A percentile compares a stretch with the other conserved stretches of the same genome.
Evolutionary conservation across 2,888 invertebrate genomes (phyloP).

Genomic region (Rhagophthalmus giganteus): DNA sequence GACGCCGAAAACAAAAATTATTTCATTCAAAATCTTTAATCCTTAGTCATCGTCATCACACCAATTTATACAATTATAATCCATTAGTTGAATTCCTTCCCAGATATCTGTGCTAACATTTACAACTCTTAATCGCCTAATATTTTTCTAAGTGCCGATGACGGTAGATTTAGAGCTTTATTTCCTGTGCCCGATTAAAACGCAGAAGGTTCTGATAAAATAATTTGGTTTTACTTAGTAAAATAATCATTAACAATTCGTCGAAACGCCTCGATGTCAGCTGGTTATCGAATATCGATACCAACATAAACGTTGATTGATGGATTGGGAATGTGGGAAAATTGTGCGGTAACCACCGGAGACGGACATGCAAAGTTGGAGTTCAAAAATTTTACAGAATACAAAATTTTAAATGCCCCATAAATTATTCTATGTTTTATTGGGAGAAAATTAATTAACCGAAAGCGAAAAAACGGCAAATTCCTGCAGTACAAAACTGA

Average conservation of each 20-base stretch:
- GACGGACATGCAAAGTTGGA: neutral
- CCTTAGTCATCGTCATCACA: too few species aligned
- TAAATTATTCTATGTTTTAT: neutral
- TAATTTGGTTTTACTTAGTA: slow-evolving; percentile 19
- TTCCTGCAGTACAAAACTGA: neutral
- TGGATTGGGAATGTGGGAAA: slow-evolving; percentile 10
- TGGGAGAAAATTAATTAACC: neutral
- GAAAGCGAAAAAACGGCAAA: neutral
- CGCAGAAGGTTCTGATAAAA: too few species aligned
- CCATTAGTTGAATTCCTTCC: too few species aligned
- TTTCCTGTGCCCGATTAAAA: too few species aligned
- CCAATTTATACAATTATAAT: too few species aligned
- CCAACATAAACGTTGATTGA: slow-evolving; percentile 12
- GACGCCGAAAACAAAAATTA: too few species aligned
- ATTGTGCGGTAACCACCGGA: neutral
- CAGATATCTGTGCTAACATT: too few species aligned
- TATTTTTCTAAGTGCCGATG: too few species aligned
- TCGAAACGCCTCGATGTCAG: slow-evolving; percentile 7
- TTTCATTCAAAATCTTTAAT: too few species aligned
- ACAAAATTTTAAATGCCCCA: neutral
- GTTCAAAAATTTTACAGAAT: neutral
- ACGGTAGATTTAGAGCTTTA: too few species aligned
- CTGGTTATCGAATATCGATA: slow-evolving; percentile 4
- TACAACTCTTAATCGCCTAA: too few species aligned
- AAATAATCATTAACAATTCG: slow-evolving; percentile 15